A percentile compares a stretch with the other conserved stretches of the same genome.
Conservation (phyloP, 2,888 invertebrate genomes). For the Calliphora vomitoria region DNA sequence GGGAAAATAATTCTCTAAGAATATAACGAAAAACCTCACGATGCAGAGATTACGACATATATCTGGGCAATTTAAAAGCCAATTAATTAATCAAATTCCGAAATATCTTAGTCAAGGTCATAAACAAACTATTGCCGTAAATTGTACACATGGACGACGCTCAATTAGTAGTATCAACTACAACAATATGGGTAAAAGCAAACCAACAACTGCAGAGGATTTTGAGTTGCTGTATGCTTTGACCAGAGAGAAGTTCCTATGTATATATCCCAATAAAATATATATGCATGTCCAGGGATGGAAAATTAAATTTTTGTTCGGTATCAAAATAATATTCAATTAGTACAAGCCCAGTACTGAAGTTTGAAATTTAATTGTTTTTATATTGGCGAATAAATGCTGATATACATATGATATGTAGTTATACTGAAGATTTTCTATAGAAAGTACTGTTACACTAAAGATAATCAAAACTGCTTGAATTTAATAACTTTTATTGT, state of each 20-base stretch:
- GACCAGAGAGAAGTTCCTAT: conserved; percentile 89
- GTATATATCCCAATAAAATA: conserved; percentile 85
- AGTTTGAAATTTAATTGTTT: no score
- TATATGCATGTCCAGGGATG: background rate
- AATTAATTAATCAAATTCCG: background rate
- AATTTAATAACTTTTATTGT: no score
- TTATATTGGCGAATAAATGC: no score
- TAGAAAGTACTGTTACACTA: no score
- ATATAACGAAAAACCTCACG: background rate
- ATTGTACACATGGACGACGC: background rate
- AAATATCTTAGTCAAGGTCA: background rate
- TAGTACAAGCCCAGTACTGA: no score
- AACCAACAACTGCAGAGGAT: conserved; percentile 76
- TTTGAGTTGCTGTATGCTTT: conserved; percentile 87
- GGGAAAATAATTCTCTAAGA: background rate
- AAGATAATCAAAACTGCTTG: no score
- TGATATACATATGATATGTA: no score
- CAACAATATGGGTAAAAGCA: background rate
- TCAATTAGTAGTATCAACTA: background rate
- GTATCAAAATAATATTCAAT: no score
- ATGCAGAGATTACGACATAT: conserved; percentile 18
- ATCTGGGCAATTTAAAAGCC: conserved; percentile 9
- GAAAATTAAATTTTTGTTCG: no score
- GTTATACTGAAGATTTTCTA: no score
- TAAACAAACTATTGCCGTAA: background rate